Conservation (phyloP, 2,113 vertebrate species). For the Lutjanus erythropterus region DNA sequence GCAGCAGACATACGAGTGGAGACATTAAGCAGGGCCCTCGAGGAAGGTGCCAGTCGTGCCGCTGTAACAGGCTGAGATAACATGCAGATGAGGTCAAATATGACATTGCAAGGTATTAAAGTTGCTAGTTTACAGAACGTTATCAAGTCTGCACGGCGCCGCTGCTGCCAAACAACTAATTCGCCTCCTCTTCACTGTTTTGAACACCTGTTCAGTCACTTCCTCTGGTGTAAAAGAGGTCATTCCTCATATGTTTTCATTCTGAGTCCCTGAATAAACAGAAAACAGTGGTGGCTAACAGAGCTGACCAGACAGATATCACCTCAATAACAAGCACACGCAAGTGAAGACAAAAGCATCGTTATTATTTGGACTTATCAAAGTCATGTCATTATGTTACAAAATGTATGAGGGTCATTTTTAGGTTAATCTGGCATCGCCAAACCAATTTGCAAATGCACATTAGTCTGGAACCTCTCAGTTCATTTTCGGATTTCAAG, state of each 20-base stretch:
- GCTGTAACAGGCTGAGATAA: conserved; percentile 21
- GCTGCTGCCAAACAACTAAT: conserved; percentile 12
- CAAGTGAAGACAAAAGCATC: neutral
- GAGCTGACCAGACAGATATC: neutral
- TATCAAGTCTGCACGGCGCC: conserved; percentile 5
- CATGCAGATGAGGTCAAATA: conserved; percentile 41
- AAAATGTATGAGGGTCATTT: no score
- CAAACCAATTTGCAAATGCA: no score
- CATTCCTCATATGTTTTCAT: neutral
- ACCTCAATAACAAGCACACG: neutral
- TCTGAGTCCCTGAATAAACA: neutral
- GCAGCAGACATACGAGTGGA: conserved; percentile 35
- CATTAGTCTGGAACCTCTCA: no score
- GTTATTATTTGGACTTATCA: no score
- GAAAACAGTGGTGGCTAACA: neutral
- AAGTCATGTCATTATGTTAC: no score
- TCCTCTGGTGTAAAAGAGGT: neutral
- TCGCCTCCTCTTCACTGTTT: neutral
- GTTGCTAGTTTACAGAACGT: neutral
- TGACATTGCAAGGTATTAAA: conserved; percentile 27
- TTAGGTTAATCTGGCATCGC: no score
- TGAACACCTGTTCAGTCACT: neutral
- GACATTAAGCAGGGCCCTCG: conserved; percentile 14
- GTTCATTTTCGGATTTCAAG: no score
- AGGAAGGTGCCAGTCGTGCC: conserved; percentile 14